Conservation (phyloP, 2,113 vertebrate genomes). For the Oreocharis arfaki region DNA sequence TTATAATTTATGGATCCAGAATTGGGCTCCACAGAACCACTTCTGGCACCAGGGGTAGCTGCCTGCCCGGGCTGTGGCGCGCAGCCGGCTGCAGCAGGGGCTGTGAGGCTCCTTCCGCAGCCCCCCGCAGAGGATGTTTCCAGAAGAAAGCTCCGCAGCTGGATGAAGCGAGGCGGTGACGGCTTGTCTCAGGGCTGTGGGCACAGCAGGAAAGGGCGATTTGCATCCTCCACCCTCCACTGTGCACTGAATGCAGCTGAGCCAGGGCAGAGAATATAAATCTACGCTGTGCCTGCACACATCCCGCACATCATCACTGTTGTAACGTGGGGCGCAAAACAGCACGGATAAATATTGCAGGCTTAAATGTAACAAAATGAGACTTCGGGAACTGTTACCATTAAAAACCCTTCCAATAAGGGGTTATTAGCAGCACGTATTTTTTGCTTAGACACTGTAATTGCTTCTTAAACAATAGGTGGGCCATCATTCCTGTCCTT, state of each 20-base stretch:
- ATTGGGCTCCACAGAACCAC: neutral
- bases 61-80: neutral
- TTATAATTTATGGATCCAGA: neutral
- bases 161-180: neutral
- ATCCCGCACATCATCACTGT: neutral
- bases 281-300: rapidly evolving
- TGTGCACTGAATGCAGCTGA: neutral
- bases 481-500: neutral
- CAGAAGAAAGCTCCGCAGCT: neutral
- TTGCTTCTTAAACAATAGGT: neutral
- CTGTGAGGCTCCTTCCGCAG: rapidly evolving
- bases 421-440: neutral
- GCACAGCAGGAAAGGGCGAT: neutral
- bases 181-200: neutral
- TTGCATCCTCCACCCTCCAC: neutral
- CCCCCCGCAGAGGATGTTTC: neutral
- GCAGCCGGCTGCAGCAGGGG: neutral
- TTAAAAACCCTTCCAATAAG: neutral
- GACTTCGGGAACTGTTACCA: neutral
- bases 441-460: neutral
- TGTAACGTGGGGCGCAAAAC: neutral
- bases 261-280: neutral
- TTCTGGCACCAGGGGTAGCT: neutral
- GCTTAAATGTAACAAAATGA: neutral
- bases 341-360: rapidly evolving